These are phyloP conservation scores for Tauraco hartlaubi DNA, from an alignment of 2,797 vertebrate species.

Conservation along the genomic window DNA sequence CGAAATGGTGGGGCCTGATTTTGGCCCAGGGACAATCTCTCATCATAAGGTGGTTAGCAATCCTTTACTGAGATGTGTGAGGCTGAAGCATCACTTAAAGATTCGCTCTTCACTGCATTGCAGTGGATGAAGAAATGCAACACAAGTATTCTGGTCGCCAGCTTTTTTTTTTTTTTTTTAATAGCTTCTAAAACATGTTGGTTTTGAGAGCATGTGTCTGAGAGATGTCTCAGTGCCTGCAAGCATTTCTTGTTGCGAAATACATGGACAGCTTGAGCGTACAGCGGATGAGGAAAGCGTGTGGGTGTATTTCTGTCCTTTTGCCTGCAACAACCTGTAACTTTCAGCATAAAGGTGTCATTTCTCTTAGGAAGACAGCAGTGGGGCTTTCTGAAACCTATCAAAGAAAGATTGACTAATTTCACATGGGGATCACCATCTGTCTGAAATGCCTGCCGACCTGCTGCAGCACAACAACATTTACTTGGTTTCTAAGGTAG, in stretches of 20 bases:
- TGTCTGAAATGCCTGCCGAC: background rate
- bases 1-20: background rate
- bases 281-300: background rate
- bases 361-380: background rate
- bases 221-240: background rate
- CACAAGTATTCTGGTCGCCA: background rate
- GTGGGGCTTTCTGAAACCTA: background rate
- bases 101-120: background rate
- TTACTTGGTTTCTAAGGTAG: background rate
- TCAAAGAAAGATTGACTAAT: background rate
- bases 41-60: background rate
- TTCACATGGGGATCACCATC: background rate
- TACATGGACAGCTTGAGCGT: background rate
- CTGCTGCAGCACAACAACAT: background rate
- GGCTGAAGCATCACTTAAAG: background rate
- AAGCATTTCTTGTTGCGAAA: background rate
- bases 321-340: background rate
- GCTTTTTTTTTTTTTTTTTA: background rate
- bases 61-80: background rate
- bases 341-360: background rate
- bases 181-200: background rate
- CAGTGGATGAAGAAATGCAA: background rate
- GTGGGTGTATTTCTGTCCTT: conserved; percentile 5
- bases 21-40: background rate
- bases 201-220: background rate